Evolutionary conservation across 2,113 vertebrate species (phyloP), one percentile per base, ranked within the genome.

Genomic region (Phyllostomus discolor): DNA sequence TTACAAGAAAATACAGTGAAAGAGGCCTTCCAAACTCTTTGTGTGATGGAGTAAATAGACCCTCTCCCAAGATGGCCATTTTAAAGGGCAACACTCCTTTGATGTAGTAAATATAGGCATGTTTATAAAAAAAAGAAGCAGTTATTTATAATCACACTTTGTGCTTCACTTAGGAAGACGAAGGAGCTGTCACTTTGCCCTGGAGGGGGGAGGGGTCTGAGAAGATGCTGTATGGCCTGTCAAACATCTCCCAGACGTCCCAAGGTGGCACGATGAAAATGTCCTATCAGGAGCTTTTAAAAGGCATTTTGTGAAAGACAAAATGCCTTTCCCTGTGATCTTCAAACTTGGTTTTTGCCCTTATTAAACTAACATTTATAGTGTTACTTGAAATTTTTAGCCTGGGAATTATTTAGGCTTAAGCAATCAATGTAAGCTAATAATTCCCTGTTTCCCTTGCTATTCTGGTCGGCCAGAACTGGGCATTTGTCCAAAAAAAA

Each of bases 1-100:
- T 94, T 96, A 52, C 38, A 92, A 89, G 67, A 94, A 95, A 90
- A 86, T 88, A 93, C n/a, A 97, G 69, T 43, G 19, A 90, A 69
- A 89, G 22, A 88, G 26, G 15, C 67, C 92, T 94, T 88, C 59
- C 85, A 81, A 95, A 88, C 72, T 88, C 38, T 54, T 92, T 90
- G 15, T 83, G 7, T 52, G 78, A 81, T 81, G 72, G 50, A 54
- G 92, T 90, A 93, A 87, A 46, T 43, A 81, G 46, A 50, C 2
- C n/a, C 0, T 85, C 4, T 88, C 41, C 15, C 31, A 92, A 78
- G 6, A 72, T 82, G 8, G 81, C 31, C 26, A 62, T 90, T 97
- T 81, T 88, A 76, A 87, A 85, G 35, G 35, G 43, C 38, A 90
- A 33, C 70, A 73, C 7, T 76, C 48, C 31, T 70, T 93, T 78